Base-by-base conservation (phyloP, 2,797 vertebrate species). In the Gadopsis bispinosus region DNA sequence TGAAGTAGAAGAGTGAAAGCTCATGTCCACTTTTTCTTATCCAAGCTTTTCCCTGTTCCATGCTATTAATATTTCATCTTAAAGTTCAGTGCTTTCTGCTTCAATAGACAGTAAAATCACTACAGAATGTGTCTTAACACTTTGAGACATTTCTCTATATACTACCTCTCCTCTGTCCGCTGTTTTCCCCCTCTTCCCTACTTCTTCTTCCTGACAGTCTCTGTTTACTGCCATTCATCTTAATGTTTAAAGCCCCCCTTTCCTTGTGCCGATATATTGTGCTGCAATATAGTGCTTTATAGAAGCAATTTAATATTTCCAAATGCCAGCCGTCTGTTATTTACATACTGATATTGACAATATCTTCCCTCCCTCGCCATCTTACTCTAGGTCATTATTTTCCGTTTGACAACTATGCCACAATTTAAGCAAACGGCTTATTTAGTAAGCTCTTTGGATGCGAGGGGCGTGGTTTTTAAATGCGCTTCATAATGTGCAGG, bases 51-150 rank as follows among this genome's bases (percentile, higher is more conserved):
- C 85, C 75, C 89, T 88, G 87, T 92, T 92, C 87, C 80, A 66
- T 26, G 68, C 77, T 88, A 93, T 95, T 92, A 94, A 94, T 94
- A 94, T 94, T 95, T 94, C 87, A 94, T 93, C 80, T 68, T 91
- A 89, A 93, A 94, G 92, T 93, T 94, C 93, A 92, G 89, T 88
- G 87, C 88, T 85, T 93, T 94, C 88, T 85, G 89, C 93, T 93
- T 94, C 90, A 91, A 90, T 92, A 93, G 91, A 90, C 88, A 87
- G 91, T 87, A 85, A 93, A 95, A 94, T 94, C 93, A 92, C 86
- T 86, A 91, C 92, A 85, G 88, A 89, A 92, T 89, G 86, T 89
- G 81, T 88, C 86, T 81, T 81, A 86, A 90, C 86, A 81, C 87
- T 92, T 64, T 81, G 45, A 90, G 92, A 90, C 91, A 77, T 88